phyloP scores from a whole-genome alignment of 2,113 vertebrate species.

The Ciconia maguari region DNA sequence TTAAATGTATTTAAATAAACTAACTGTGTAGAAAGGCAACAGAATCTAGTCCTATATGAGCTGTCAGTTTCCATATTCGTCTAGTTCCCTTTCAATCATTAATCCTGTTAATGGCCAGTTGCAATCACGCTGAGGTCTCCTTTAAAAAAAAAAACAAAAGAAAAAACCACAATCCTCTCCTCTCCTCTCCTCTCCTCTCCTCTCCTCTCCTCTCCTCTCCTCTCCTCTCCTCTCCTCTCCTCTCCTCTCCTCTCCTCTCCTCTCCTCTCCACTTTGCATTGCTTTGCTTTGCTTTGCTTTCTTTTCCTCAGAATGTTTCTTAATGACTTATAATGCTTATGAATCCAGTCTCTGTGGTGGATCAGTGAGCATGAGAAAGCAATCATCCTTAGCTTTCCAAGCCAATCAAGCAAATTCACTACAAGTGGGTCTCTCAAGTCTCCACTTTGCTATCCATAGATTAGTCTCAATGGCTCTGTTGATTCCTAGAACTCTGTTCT shows the following conservation, averaged over 20 bases:
- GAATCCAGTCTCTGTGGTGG: not conserved
- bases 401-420: not conserved
- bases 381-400: not conserved
- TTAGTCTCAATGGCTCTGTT: not conserved
- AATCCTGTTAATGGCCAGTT: not conserved
- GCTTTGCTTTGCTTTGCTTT: not conserved
- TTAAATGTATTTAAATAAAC: not conserved
- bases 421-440: not conserved
- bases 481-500: not conserved
- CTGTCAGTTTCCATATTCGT: not conserved
- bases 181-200: no score
- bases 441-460: not conserved
- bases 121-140: not conserved
- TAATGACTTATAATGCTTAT: not conserved
- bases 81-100: not conserved
- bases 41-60: not conserved
- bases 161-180: not conserved
- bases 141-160: not conserved
- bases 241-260: not conserved
- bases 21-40: not conserved
- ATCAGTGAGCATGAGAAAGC: not conserved
- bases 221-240: no score
- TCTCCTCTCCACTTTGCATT: no score
- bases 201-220: not conserved
- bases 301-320: not conserved